A percentile compares a stretch with the other conserved stretches of the same genome.
Evolutionary conservation across 2,888 invertebrate species (phyloP).

Genomic region (Flexamia atlantica): DNA sequence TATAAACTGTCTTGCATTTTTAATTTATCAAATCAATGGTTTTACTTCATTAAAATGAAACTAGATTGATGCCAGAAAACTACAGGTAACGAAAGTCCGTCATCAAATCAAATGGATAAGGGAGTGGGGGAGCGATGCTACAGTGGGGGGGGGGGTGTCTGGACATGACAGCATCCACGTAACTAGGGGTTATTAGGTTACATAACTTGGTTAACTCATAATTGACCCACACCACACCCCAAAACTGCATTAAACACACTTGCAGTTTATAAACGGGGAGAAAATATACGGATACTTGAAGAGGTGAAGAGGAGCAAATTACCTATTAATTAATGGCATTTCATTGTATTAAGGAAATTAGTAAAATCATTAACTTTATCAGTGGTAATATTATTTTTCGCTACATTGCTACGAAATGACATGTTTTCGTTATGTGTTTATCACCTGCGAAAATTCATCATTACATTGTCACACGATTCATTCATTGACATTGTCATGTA

Average conservation of each 20-base stretch:
- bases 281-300: neutral
- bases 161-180: neutral
- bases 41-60: neutral
- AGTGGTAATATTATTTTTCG: too few species aligned
- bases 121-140: neutral
- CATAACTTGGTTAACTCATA: slow-evolving; percentile 4
- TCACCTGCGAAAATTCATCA: too few species aligned
- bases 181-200: neutral
- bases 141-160: neutral
- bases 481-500: too few species aligned
- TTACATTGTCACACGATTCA: too few species aligned
- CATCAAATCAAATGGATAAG: neutral
- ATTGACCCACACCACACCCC: neutral
- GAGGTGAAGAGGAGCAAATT: too few species aligned
- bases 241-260: neutral
- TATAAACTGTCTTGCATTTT: too few species aligned
- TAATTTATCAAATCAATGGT: too few species aligned
- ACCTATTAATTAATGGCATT: too few species aligned
- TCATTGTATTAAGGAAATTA: too few species aligned
- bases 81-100: neutral
- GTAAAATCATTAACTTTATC: too few species aligned
- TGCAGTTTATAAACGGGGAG: neutral
- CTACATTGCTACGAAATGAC: too few species aligned
- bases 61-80: neutral
- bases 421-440: too few species aligned